phyloP scores from a whole-genome alignment of 2,797 vertebrate species.

The Cryptoprocta ferox region DNA sequence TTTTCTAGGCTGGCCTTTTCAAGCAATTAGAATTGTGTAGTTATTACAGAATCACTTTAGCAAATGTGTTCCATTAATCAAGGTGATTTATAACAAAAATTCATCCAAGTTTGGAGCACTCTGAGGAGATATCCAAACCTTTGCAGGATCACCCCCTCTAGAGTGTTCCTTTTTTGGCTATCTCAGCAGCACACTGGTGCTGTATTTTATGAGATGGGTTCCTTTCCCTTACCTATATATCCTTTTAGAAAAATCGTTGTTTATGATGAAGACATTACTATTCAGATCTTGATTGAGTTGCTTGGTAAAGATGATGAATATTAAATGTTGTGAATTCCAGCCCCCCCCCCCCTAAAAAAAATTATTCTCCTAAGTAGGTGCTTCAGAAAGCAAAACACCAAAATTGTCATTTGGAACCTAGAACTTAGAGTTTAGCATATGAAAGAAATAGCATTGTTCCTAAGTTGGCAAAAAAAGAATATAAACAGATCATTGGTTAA shows the following conservation, averaged over 20 bases:
- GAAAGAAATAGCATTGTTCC: constrained; percentile 63
- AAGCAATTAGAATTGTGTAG: constrained; percentile 24
- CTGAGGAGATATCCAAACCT: constrained; percentile 32
- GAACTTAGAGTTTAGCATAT: constrained; percentile 55
- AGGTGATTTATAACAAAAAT: constrained; percentile 55
- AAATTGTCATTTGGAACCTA: constrained; percentile 49
- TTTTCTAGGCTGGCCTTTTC: constrained; percentile 27
- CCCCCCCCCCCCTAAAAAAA: no score
- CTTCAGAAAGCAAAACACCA: constrained; percentile 47
- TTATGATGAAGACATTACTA: constrained; percentile 38
- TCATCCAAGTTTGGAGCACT: constrained; percentile 35
- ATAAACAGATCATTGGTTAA: constrained; percentile 63
- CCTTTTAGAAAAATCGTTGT: constrained; percentile 28
- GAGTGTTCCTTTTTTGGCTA: background rate
- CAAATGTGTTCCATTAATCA: constrained; percentile 65
- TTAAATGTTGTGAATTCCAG: constrained; percentile 35
- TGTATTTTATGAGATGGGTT: background rate
- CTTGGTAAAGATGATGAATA: constrained; percentile 30
- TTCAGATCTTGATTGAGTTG: constrained; percentile 41
- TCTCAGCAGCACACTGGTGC: background rate
- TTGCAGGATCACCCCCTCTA: background rate
- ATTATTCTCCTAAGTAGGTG: constrained; percentile 12
- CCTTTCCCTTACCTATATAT: background rate
- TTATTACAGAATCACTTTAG: constrained; percentile 49
- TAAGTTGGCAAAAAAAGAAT: constrained; percentile 34